phyloP scores from a whole-genome alignment of 2,113 vertebrate species.

The Formicarius rufipectus region DNA sequence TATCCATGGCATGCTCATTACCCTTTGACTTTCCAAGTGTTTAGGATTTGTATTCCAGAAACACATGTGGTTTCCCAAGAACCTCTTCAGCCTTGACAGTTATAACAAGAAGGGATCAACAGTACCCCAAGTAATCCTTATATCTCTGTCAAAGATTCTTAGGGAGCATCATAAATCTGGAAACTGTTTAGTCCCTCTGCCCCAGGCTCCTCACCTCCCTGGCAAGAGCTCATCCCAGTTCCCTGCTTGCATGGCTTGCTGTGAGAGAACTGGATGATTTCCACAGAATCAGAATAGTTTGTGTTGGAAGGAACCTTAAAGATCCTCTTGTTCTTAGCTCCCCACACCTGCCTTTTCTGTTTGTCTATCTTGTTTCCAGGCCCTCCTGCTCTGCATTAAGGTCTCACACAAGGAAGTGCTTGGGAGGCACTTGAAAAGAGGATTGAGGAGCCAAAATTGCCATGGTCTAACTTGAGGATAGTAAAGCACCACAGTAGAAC shows the following conservation, averaged over 20 bases:
- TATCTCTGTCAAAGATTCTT: not conserved
- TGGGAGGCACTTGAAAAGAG: not conserved
- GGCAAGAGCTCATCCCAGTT: not conserved
- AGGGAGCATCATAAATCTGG: not conserved
- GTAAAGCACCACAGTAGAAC: not conserved
- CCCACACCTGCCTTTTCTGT: not conserved
- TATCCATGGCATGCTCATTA: not conserved
- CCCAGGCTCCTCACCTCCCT: not conserved
- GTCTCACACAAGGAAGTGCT: not conserved
- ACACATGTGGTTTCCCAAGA: not conserved
- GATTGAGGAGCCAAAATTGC: not conserved
- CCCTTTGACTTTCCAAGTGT: not conserved
- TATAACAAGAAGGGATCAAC: conserved; percentile 6
- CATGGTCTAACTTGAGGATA: rapidly evolving
- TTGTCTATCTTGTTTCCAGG: not conserved
- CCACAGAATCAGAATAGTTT: not conserved
- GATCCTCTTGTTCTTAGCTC: not conserved
- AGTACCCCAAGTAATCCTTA: not conserved
- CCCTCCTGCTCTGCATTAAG: not conserved
- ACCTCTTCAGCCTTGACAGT: not conserved
- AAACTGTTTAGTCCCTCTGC: not conserved
- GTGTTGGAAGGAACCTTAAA: not conserved
- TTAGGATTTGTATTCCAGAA: not conserved
- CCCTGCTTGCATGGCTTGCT: rapidly evolving
- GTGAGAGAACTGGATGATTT: not conserved